Evolutionary conservation across 1,140 invertebrate genomes (phyloP).

Genomic region (Drosophila willistoni): DNA sequence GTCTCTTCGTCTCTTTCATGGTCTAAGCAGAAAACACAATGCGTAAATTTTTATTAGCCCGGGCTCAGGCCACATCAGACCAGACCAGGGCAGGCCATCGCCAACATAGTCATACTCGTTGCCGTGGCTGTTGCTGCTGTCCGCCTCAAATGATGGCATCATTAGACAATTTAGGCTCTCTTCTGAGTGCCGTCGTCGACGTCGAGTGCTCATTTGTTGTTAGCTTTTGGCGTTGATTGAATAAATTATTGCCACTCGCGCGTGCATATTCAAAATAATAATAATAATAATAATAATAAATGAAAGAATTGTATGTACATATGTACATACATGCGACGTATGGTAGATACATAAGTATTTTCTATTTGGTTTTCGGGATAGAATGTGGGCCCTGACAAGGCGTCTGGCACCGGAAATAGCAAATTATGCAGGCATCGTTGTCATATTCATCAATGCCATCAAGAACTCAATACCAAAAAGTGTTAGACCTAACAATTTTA

Average conservation of each 20-base stretch:
- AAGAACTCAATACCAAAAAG: not conserved
- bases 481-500: not conserved
- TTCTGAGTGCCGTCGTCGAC: slow-evolving; percentile 38
- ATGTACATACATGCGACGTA: not conserved
- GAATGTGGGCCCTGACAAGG: not conserved
- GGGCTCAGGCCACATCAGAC: not conserved
- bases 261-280: slow-evolving; percentile 63
- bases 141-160: slow-evolving; percentile 72
- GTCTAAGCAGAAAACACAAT: slow-evolving; percentile 48
- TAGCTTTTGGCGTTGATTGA: slow-evolving; percentile 71
- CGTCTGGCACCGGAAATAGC: slow-evolving; percentile 64
- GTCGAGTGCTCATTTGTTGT: slow-evolving; percentile 52
- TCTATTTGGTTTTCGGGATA: not conserved
- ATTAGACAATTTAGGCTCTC: slow-evolving; percentile 80
- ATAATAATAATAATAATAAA: slow-evolving; percentile 36
- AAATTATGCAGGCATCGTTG: slow-evolving; percentile 68
- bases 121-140: slow-evolving; percentile 33
- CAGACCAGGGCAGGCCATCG: slow-evolving; percentile 32
- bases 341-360: slow-evolving; percentile 14
- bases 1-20: slow-evolving; percentile 33
- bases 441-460: slow-evolving; percentile 47
- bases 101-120: slow-evolving; percentile 17
- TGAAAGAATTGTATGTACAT: slow-evolving; percentile 38
- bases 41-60: slow-evolving; percentile 75
- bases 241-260: slow-evolving; percentile 77